These are phyloP conservation scores for Leptinotarsa defecta DNA, from an alignment of 1,140 invertebrate species.

Conservation along the genomic window DNA sequence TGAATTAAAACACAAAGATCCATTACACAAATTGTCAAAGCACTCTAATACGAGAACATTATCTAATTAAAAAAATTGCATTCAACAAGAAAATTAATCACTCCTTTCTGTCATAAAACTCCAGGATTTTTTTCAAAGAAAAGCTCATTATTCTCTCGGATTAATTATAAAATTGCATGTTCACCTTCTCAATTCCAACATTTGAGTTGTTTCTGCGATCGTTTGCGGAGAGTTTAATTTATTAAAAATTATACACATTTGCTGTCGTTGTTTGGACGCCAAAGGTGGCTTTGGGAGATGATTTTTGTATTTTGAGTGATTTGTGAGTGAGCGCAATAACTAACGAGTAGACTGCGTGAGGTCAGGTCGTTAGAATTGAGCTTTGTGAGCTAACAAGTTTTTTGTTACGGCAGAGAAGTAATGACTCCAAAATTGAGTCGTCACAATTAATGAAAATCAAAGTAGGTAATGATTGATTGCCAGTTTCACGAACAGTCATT, in stretches of 20 bases:
- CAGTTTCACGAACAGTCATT: too few species aligned
- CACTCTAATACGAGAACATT: not conserved
- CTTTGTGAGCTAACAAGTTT: not conserved
- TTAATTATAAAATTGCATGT: conserved; percentile 9
- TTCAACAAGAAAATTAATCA: not conserved
- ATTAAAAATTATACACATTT: conserved; percentile 7
- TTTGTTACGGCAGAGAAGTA: not conserved
- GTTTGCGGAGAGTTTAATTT: conserved; percentile 5
- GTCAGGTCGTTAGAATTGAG: not conserved
- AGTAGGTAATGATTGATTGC: too few species aligned
- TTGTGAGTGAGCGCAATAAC: not conserved
- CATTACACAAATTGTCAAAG: conserved; percentile 8
- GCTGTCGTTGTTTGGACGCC: not conserved
- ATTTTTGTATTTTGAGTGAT: conserved; percentile 1
- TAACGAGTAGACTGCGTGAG: not conserved
- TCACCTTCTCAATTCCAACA: not conserved
- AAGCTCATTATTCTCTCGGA: conserved; percentile 8
- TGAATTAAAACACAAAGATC: not conserved
- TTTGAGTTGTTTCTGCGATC: not conserved
- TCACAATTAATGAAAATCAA: not conserved
- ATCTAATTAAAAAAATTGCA: conserved; percentile 1
- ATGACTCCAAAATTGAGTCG: not conserved
- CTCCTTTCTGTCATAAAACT: not conserved
- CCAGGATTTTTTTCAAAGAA: not conserved
- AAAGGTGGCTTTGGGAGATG: not conserved